Evolutionary conservation across 2,797 vertebrate species (phyloP).

Genomic region (Somateria mollissima): DNA sequence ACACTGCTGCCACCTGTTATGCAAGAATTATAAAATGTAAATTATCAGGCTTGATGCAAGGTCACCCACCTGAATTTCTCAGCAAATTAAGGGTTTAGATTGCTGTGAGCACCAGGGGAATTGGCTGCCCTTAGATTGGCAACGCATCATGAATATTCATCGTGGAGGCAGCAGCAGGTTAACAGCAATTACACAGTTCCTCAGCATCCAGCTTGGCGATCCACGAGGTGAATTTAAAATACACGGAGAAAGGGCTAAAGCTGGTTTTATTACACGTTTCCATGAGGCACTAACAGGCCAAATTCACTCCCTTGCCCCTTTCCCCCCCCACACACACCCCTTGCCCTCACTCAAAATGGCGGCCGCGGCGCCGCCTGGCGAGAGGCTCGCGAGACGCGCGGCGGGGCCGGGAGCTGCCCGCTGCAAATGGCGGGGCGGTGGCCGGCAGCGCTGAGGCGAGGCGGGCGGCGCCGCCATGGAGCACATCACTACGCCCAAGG

Average conservation of each 20-base stretch:
- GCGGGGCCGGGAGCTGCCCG: not conserved
- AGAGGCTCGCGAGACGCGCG: not conserved
- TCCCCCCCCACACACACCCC: too few species aligned
- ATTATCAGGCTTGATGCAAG: not conserved
- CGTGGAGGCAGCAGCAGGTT: not conserved
- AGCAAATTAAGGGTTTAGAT: not conserved
- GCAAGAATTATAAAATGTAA: not conserved
- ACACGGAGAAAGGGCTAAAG: fast-evolving
- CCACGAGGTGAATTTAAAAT: not conserved
- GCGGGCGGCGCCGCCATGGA: slow-evolving; percentile 66
- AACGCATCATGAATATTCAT: fast-evolving
- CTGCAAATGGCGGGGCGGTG: not conserved
- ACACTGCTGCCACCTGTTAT: fast-evolving
- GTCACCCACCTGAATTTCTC: not conserved
- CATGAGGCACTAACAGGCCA: fast-evolving
- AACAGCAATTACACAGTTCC: not conserved
- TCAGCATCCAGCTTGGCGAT: not conserved
- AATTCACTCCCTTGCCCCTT: fast-evolving
- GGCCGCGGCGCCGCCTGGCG: not conserved
- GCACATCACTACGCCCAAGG: slow-evolving; percentile 80
- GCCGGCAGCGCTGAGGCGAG: not conserved
- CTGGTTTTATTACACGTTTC: too few species aligned
- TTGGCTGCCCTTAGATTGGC: not conserved
- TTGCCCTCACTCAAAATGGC: slow-evolving; percentile 40
- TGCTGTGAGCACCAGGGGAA: not conserved